A percentile compares a stretch with the other conserved stretches of the same genome.
Evolutionary conservation across 2,797 vertebrate genomes (phyloP).

Genomic region (Gymnodraco acuticeps): DNA sequence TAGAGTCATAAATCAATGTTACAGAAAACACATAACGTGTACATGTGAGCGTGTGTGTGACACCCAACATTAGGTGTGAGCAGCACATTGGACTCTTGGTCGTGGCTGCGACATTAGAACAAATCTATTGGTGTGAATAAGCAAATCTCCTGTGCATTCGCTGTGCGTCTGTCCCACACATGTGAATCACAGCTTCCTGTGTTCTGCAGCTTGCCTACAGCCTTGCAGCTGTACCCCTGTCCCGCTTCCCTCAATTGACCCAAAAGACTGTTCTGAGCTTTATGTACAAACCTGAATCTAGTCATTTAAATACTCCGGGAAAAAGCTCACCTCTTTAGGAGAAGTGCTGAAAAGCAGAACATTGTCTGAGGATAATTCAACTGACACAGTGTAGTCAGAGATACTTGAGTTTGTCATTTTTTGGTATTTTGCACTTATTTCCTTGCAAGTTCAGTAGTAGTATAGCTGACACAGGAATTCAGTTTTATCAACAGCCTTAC

Average conservation of each 20-base stretch:
- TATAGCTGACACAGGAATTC: constrained; percentile 10
- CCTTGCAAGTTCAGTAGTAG: constrained; percentile 29
- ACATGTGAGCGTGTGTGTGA: constrained; percentile 32
- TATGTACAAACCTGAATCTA: constrained; percentile 28
- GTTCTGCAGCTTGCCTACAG: constrained; percentile 51
- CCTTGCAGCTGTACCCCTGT: constrained; percentile 64
- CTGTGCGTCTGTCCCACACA: constrained; percentile 61
- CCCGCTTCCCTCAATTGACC: constrained; percentile 70
- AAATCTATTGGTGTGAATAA: constrained; percentile 35
- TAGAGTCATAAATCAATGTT: constrained; percentile 71
- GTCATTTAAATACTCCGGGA: constrained; percentile 13
- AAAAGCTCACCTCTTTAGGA: constrained; percentile 16
- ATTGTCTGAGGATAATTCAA: constrained; percentile 9
- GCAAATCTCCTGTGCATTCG: constrained; percentile 43
- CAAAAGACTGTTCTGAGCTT: constrained; percentile 35
- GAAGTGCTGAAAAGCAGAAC: constrained; percentile 41
- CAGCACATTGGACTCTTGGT: constrained; percentile 30
- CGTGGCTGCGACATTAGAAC: constrained; percentile 23
- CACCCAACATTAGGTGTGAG: constrained; percentile 33
- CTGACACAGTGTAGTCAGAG: constrained; percentile 15
- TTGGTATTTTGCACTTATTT: constrained; percentile 43
- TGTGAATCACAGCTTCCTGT: constrained; percentile 49
- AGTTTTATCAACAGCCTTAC: constrained; percentile 15
- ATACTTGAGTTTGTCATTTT: constrained; percentile 44
- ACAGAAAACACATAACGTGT: constrained; percentile 52